These are phyloP conservation scores for Orientallactaga bullata DNA, from an alignment of 2,113 vertebrate species.

Conservation along the genomic window DNA sequence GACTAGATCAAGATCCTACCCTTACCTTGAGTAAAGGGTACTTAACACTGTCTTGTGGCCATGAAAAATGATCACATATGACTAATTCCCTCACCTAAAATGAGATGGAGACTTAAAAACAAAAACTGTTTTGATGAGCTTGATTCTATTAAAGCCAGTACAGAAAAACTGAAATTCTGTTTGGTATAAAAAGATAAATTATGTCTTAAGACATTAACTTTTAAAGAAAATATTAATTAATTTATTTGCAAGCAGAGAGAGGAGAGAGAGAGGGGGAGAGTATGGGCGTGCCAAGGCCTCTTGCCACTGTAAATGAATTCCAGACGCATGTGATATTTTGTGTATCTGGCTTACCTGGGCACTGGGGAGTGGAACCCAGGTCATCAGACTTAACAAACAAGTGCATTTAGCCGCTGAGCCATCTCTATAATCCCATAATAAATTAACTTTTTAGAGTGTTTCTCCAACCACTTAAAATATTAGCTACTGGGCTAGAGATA, in stretches of 20 bases:
- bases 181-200: not conserved
- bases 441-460: not conserved
- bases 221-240: not conserved
- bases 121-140: not conserved
- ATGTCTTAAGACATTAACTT: not conserved
- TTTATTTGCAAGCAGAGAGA: not conserved
- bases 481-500: not conserved
- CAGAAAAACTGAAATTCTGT: slow-evolving; percentile 7
- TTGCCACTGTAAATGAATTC: too few relatives aligned
- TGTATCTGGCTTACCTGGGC: too few relatives aligned
- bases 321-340: too few relatives aligned
- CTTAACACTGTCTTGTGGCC: not conserved
- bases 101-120: not conserved
- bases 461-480: not conserved
- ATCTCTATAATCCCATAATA: not conserved
- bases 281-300: too few relatives aligned
- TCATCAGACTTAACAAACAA: too few relatives aligned
- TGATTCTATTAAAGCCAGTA: slow-evolving; percentile 3
- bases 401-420: too few relatives aligned
- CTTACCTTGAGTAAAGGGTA: not conserved
- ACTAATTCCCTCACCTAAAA: not conserved
- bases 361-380: too few relatives aligned
- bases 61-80: not conserved
- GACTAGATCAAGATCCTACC: too few relatives aligned
- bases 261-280: too few relatives aligned